Percentiles rank a stretch among this genome's conserved stretches.
Evolutionary conservation across 92 coral and sea anemone species (phyloP).

Genomic region (Parazoanthus darwini): DNA sequence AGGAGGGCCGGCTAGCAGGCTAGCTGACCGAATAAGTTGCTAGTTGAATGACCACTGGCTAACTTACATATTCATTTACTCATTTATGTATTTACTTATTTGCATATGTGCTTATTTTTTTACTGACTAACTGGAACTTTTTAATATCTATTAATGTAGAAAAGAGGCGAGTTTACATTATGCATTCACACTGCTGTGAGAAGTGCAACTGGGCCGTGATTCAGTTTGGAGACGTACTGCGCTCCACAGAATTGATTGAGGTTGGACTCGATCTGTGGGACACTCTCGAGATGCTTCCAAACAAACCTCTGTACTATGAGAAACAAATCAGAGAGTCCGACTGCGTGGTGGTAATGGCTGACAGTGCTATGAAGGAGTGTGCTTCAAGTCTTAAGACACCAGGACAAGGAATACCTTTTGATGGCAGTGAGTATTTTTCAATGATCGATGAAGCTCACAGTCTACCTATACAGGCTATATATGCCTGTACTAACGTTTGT

Average conservation of each 20-base stretch:
- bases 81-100: not conserved
- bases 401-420: not conserved
- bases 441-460: not conserved
- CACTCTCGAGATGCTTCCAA: conserved; percentile 55
- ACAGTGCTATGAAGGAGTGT: not conserved
- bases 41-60: too few species aligned
- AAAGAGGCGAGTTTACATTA: not conserved
- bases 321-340: conserved; percentile 60
- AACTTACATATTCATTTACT: too few species aligned
- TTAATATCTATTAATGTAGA: conserved; percentile 21
- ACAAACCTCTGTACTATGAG: conserved; percentile 74
- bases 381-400: not conserved
- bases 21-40: too few species aligned
- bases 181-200: conserved; percentile 4
- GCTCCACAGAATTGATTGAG: conserved; percentile 62
- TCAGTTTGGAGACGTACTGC: conserved; percentile 55
- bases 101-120: not conserved
- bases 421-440: conserved; percentile 14
- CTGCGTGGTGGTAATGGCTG: conserved; percentile 68
- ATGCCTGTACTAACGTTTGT: too few species aligned
- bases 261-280: conserved; percentile 70
- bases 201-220: not conserved
- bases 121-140: not conserved
- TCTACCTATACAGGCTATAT: not conserved
- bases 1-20: too few species aligned